Base-by-base conservation (phyloP, 2,888 invertebrate genomes). In the Epinotia brunnichana region DNA sequence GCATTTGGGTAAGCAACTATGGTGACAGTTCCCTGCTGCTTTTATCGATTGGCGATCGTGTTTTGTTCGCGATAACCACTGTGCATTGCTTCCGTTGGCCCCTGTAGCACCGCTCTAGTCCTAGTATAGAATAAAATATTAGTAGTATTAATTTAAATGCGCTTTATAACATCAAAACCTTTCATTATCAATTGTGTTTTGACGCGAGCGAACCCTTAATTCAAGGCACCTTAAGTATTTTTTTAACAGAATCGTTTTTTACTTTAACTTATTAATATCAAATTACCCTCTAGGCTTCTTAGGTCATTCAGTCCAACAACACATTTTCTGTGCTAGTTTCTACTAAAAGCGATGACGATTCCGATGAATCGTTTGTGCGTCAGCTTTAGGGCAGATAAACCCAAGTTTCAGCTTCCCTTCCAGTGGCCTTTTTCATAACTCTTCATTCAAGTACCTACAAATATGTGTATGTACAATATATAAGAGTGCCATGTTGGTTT, bases 101-200 rank as follows among this genome's bases (percentile, higher is more conserved):
- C 69, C 77, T 76, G 81, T 85, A 86, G 87, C 88, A 88, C 88
- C 78, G 81, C 82, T 79, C 81, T 88, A 88, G 89, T 81, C 77
- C 80, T 85, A 87, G 84, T 81, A 84, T 82, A 76, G 83, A 83
- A 83, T 82, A 82, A 83, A 84, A 80, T 83, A 86, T 79, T 76
- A 78, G 83, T 86, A 87, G 84, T 78, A 74, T 83, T 76, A 80
- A 79, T 77, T 78, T 78, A 73, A 69, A 74, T 76, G 72, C 76
- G 76, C 76, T 76, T 76, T 76, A 76, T 44, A 29, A 63, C 61
- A 74, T 44, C 41, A 57, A 48, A 67, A 56, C 39, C 44, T 48
- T 67, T 67, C 35, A 69, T 51, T 73, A 48, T 56, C 17, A 56
- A 64, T 54, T 64, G 62, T 54, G 41, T 74, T 68, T 11, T 74